Percentiles rank a stretch among this genome's conserved stretches.
These are phyloP conservation scores for Tenualosa ilisha DNA, from an alignment of 2,797 vertebrate genomes.

Conservation along the genomic window DNA sequence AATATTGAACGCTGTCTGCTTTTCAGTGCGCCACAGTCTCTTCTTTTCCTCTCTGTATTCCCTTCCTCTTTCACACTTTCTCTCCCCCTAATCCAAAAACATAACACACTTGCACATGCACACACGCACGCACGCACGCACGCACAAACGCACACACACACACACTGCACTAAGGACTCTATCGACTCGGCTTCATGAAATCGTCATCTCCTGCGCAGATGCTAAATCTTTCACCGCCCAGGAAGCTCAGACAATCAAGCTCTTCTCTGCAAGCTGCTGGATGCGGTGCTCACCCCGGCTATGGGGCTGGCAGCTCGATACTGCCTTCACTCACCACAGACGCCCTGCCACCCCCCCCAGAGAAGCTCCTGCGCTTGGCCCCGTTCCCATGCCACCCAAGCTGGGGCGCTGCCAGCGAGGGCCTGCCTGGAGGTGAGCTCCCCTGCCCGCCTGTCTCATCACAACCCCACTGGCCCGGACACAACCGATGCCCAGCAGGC, in stretches of 20 bases:
- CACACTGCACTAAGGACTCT: background rate
- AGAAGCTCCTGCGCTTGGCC: background rate
- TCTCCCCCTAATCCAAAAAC: background rate
- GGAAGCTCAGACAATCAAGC: conserved; percentile 32
- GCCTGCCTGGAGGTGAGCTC: background rate
- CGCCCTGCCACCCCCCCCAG: background rate
- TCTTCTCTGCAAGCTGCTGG: conserved; percentile 5
- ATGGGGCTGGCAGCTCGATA: conserved; percentile 39
- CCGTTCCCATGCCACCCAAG: background rate
- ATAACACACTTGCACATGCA: background rate
- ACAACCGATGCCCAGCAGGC: background rate
- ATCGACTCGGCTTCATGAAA: conserved; percentile 52
- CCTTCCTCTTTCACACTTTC: background rate
- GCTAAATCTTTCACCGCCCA: conserved; percentile 63
- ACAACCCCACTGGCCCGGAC: background rate
- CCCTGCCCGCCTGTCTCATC: conserved; percentile 34
- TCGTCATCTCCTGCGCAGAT: conserved; percentile 51
- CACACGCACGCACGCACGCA: too few relatives aligned
- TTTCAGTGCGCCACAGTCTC: background rate
- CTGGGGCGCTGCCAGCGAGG: background rate
- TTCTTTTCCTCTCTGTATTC: background rate
- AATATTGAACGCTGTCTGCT: conserved; percentile 60
- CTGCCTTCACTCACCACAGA: background rate
- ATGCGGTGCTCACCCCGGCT: conserved; percentile 12
- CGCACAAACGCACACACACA: background rate